Percentiles rank a stretch among this genome's conserved stretches.
phyloP scores from a whole-genome alignment of 2,113 vertebrate species.

The Pipa parva region DNA sequence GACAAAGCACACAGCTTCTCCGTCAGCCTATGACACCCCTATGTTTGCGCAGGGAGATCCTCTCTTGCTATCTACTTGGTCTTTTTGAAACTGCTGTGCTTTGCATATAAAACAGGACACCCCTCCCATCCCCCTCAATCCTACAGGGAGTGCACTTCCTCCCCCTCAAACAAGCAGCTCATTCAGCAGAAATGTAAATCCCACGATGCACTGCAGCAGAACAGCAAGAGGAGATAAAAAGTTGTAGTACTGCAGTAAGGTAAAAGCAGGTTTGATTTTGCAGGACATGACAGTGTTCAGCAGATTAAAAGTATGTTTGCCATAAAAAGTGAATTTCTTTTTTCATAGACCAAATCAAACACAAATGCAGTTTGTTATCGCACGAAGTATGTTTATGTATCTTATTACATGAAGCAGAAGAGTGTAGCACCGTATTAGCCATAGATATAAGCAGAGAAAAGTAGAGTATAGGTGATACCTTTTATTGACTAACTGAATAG shows the following conservation, averaged over 20 bases:
- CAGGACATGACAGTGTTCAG: too few relatives aligned
- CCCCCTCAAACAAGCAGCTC: conserved; percentile 68
- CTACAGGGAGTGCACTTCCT: conserved; percentile 79
- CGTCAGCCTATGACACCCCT: conserved; percentile 49
- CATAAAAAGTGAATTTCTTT: too few relatives aligned
- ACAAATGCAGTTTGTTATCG: too few relatives aligned
- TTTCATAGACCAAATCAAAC: too few relatives aligned
- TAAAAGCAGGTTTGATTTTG: background rate
- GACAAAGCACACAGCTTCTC: conserved; percentile 66
- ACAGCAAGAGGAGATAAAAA: conserved; percentile 45
- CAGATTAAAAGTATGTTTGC: too few relatives aligned
- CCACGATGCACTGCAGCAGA: conserved; percentile 58
- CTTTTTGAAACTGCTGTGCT: conserved; percentile 55
- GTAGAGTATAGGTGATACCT: too few relatives aligned
- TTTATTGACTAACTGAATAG: too few relatives aligned
- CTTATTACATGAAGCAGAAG: too few relatives aligned
- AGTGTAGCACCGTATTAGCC: too few relatives aligned
- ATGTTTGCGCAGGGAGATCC: conserved; percentile 56
- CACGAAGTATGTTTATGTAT: too few relatives aligned
- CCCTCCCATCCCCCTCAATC: conserved; percentile 59
- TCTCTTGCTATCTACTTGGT: conserved; percentile 24
- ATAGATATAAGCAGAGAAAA: too few relatives aligned
- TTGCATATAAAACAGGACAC: conserved; percentile 76
- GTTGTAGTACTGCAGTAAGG: conserved; percentile 35
- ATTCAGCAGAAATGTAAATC: conserved; percentile 79